phyloP scores from a whole-genome alignment of 2,888 invertebrate genomes.

The Morinoia aosen region DNA sequence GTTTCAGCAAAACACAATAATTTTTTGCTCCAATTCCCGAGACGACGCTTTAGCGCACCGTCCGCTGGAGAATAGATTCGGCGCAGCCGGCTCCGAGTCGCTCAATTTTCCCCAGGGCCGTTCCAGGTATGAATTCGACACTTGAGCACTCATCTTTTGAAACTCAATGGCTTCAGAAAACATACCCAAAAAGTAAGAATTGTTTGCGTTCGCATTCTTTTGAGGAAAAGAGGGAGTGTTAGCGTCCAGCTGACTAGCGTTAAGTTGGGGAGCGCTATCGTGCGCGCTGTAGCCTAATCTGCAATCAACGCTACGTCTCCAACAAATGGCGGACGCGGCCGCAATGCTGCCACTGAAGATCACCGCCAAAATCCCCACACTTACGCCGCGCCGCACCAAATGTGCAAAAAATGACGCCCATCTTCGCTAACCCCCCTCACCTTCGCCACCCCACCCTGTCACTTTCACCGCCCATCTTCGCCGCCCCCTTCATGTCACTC shows the following conservation, averaged over 20 bases:
- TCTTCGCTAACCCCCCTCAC: not conserved
- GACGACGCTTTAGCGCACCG: not conserved
- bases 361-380: not conserved
- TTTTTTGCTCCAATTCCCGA: not conserved
- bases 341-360: conserved; percentile 23
- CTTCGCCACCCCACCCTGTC: not conserved
- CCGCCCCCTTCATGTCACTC: not conserved
- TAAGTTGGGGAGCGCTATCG: not conserved
- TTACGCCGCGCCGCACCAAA: not conserved
- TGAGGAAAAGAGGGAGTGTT: not conserved
- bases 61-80: not conserved
- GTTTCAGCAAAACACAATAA: not conserved
- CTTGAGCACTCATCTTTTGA: not conserved
- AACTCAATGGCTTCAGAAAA: not conserved
- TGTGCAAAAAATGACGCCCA: conserved; percentile 35
- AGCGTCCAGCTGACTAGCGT: not conserved
- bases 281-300: not conserved
- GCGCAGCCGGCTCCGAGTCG: not conserved
- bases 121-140: not conserved
- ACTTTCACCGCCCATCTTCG: not conserved
- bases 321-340: not conserved
- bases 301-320: conserved; percentile 51
- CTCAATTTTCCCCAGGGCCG: not conserved
- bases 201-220: conserved; percentile 4
- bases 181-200: not conserved